phyloP scores from a whole-genome alignment of 2,888 invertebrate genomes.

The Quadriops clusia region DNA sequence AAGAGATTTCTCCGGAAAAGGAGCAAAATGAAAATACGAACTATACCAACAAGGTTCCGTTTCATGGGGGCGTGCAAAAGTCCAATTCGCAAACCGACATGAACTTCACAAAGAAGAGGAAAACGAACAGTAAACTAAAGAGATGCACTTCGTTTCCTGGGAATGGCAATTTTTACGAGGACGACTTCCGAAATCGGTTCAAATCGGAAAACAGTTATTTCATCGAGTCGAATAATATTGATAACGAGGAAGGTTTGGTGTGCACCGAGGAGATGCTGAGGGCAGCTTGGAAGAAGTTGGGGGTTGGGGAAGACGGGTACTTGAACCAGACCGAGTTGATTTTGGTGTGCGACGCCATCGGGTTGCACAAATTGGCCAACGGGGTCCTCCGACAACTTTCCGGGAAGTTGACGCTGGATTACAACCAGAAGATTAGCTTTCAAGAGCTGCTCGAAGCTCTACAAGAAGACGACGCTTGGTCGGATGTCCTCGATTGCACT shows the following conservation, averaged over 20 bases:
- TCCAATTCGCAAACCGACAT: slow-evolving; percentile 46
- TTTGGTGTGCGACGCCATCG: slow-evolving; percentile 53
- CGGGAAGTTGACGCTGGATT: slow-evolving; percentile 49
- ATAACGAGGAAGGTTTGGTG: slow-evolving; percentile 26
- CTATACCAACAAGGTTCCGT: slow-evolving; percentile 21
- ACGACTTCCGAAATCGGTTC: slow-evolving; percentile 16
- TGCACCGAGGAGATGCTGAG: slow-evolving; percentile 48
- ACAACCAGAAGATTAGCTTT: slow-evolving; percentile 52
- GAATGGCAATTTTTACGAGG: slow-evolving; percentile 22
- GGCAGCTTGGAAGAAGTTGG: slow-evolving; percentile 50
- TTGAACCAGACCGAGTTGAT: slow-evolving; percentile 52
- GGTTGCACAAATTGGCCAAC: slow-evolving; percentile 51
- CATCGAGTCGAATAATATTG: slow-evolving; percentile 34
- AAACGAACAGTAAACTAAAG: slow-evolving; percentile 40
- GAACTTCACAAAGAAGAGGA: slow-evolving; percentile 38
- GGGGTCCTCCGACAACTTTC: slow-evolving; percentile 53
- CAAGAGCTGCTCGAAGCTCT: slow-evolving; percentile 52
- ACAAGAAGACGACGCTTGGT: slow-evolving; percentile 41
- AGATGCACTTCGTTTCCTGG: slow-evolving; percentile 46
- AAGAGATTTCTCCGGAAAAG: slow-evolving; percentile 30
- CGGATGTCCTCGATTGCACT: slow-evolving; percentile 25
- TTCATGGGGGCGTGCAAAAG: slow-evolving; percentile 37
- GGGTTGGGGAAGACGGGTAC: slow-evolving; percentile 48
- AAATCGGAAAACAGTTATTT: slow-evolving; percentile 32
- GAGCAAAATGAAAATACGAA: slow-evolving; percentile 32